Conservation (phyloP, 2,113 vertebrate genomes). For the Strigops habroptila region DNA sequence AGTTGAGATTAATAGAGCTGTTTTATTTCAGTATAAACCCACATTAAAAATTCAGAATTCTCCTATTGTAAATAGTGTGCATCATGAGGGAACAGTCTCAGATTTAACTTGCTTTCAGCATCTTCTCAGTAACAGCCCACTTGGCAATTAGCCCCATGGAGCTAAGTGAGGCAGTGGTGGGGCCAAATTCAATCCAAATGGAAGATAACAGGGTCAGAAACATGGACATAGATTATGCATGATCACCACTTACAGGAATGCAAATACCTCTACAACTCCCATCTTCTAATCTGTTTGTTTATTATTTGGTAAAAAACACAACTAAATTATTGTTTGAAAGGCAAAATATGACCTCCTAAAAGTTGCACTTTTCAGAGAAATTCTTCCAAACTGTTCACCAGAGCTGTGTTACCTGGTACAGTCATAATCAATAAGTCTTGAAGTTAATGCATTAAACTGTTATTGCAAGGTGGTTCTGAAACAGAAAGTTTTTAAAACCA, state of each 20-base stretch:
- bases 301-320: not conserved
- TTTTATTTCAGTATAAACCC: not conserved
- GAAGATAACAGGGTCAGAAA: not conserved
- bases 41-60: not conserved
- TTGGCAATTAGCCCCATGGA: not conserved
- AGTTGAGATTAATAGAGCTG: not conserved
- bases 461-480: slow-evolving; percentile 20
- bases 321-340: not conserved
- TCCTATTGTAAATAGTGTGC: not conserved
- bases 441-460: slow-evolving; percentile 38
- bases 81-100: not conserved
- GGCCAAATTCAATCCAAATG: not conserved
- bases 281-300: not conserved
- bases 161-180: not conserved
- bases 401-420: not conserved
- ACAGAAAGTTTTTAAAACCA: slow-evolving; percentile 1
- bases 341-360: not conserved
- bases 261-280: not conserved
- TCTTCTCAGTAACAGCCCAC: not conserved
- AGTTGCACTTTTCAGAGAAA: not conserved
- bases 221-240: not conserved
- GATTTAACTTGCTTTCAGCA: not conserved
- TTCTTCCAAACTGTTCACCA: not conserved
- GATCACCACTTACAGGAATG: not conserved
- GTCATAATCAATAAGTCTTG: slow-evolving; percentile 7